Conservation (phyloP, 2,113 vertebrate species). For the Notothenia coriiceps region DNA sequence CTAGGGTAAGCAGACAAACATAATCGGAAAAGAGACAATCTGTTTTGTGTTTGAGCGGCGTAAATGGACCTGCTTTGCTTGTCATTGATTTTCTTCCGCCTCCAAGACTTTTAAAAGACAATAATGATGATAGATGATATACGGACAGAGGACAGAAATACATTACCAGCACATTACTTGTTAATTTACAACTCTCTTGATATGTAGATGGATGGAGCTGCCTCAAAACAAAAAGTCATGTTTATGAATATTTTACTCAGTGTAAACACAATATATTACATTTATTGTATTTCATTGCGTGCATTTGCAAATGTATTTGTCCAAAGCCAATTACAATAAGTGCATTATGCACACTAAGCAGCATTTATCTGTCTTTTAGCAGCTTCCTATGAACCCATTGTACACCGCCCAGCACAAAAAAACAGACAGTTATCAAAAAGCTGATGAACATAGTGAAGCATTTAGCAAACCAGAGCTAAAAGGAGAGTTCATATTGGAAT, state of each 20-base stretch:
- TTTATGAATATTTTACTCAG: neutral
- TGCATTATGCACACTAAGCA: neutral
- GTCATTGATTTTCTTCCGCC: slow-evolving; percentile 38
- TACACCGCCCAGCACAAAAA: too few relatives aligned
- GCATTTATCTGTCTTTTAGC: neutral
- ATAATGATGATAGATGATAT: slow-evolving; percentile 12
- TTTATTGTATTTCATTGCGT: neutral
- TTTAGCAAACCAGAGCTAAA: neutral
- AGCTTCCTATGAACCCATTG: neutral
- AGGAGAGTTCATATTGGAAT: neutral
- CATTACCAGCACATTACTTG: slow-evolving; percentile 12
- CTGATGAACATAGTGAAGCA: neutral
- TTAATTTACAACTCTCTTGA: slow-evolving; percentile 22
- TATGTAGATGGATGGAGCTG: neutral
- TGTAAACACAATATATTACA: neutral
- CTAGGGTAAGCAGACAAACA: slow-evolving; percentile 3
- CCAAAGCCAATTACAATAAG: neutral
- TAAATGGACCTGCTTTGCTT: slow-evolving; percentile 32
- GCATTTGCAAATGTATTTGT: neutral
- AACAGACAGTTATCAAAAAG: neutral
- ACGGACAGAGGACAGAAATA: slow-evolving; percentile 3
- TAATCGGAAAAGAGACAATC: slow-evolving; percentile 25
- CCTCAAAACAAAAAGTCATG: too few relatives aligned
- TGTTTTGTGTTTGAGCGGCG: slow-evolving; percentile 4
- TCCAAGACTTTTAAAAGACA: slow-evolving; percentile 11